Conservation (phyloP, 1,140 invertebrate species). For the Tribolium castaneum region DNA sequence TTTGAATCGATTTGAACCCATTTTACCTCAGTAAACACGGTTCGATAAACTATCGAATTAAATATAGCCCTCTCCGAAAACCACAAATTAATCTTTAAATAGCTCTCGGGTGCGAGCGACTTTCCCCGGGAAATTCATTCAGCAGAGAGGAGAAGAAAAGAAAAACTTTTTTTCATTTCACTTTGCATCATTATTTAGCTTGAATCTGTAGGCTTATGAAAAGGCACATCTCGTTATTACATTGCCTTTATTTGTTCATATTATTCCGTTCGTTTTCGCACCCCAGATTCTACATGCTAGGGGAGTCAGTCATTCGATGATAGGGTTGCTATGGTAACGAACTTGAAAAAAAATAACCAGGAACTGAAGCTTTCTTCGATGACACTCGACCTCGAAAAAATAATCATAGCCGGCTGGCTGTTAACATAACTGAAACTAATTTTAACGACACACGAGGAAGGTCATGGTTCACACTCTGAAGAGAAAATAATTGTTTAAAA, state of each 20-base stretch:
- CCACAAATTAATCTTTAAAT: conserved; percentile 11
- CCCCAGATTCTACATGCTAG: conserved; percentile 18
- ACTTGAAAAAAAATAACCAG: neutral
- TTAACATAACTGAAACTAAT: no score
- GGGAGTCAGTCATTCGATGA: conserved; percentile 18
- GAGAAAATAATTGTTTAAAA: no score
- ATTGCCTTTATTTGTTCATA: conserved; percentile 40
- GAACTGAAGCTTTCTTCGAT: neutral
- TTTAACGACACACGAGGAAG: no score
- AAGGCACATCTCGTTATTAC: conserved; percentile 38
- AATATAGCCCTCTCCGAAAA: neutral
- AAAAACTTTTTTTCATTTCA: neutral
- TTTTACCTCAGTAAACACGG: conserved; percentile 9
- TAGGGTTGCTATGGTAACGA: conserved; percentile 18
- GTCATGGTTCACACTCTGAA: no score
- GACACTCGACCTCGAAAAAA: neutral
- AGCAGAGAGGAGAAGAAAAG: neutral
- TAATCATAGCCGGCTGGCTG: no score
- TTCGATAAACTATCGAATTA: conserved; percentile 25
- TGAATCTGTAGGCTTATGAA: neutral
- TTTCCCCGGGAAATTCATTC: neutral
- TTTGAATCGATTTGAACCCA: neutral
- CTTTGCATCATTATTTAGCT: conserved; percentile 1
- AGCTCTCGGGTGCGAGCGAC: neutral
- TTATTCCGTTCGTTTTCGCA: conserved; percentile 36